phyloP scores from a whole-genome alignment of 2,888 invertebrate genomes.

The Amaurobius ferox region DNA sequence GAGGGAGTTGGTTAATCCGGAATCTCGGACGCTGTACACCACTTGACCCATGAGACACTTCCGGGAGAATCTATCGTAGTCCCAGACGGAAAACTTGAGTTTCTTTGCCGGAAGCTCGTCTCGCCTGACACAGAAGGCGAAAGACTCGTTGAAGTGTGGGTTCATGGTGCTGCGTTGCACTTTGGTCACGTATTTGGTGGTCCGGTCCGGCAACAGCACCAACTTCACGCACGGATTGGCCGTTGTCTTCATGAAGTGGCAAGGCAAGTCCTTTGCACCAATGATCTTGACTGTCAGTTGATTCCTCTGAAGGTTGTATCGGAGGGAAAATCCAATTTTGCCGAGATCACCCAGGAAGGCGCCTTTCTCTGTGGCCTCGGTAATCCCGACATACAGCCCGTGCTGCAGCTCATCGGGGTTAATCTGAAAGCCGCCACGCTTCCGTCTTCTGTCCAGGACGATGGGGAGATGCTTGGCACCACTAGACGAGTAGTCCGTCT shows the following conservation, averaged over 20 bases:
- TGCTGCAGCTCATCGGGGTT: slow-evolving; percentile 69
- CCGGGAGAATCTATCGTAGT: slow-evolving; percentile 77
- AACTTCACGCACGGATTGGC: slow-evolving; percentile 77
- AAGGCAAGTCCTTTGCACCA: slow-evolving; percentile 71
- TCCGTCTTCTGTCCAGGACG: slow-evolving; percentile 31
- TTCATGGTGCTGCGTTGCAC: slow-evolving; percentile 76
- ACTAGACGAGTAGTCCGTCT: slow-evolving; percentile 68
- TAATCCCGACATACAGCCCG: slow-evolving; percentile 66
- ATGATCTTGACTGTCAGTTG: slow-evolving; percentile 70
- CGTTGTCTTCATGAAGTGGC: slow-evolving; percentile 73
- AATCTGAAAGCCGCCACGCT: slow-evolving; percentile 44
- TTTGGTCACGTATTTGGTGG: slow-evolving; percentile 76
- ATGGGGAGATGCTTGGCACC: slow-evolving; percentile 41
- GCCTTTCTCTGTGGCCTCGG: slow-evolving; percentile 21
- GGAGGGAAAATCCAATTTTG: slow-evolving; percentile 70
- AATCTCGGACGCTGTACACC: slow-evolving; percentile 76
- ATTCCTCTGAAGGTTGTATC: slow-evolving; percentile 67
- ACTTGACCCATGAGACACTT: slow-evolving; percentile 78
- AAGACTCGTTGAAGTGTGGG: slow-evolving; percentile 77
- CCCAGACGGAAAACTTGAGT: slow-evolving; percentile 77
- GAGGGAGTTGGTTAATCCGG: slow-evolving; percentile 69
- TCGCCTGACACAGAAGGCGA: slow-evolving; percentile 74
- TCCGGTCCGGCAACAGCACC: slow-evolving; percentile 77
- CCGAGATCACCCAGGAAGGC: slow-evolving; percentile 55
- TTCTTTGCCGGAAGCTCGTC: slow-evolving; percentile 72